Base-by-base conservation (phyloP, 2,113 vertebrate species). In the Scophthalmus maximus region DNA sequence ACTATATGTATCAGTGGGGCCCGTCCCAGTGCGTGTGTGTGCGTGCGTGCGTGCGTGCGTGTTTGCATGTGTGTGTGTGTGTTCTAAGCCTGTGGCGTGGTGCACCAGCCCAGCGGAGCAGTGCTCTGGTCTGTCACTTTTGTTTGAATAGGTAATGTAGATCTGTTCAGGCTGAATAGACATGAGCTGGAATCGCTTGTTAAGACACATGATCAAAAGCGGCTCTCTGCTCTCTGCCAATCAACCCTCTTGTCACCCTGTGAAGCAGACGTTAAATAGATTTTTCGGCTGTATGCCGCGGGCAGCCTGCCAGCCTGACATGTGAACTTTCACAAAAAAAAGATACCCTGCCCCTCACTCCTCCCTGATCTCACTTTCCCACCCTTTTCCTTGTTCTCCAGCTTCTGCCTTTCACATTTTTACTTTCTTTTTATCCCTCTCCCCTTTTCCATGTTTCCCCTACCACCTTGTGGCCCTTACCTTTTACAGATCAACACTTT, bases 201-300 rank as follows among this genome's bases (percentile, higher is more conserved):
- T 97, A 98, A 95, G 95, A 96, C 95, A 95, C 94, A 95, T 94
- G 96, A 97, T 97, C 96, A 97, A 97, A 98, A 96, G 96, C 93
- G 90, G 91, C 94, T 95, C 94, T 96, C 93, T 94, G 94, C 93
- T 95, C 95, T 94, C 94, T 97, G 96, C 96, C 96, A 97, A 95
- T 98, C 96, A 97, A 94, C 89, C 93, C 96, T 96, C 94, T 94
- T 95, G 95, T 95, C 91, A 94, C 95, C 95, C 95, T 92, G 91
- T 94, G 95, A 96, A 95, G 95, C 95, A 95, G 95, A 95, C 95
- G 95, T 96, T 96, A 95, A 95, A 96, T 95, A 95, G 94, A 94
- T 95, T 95, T 96, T 95, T 94, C 90, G 93, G 91, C 93, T 81
- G 89, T 93, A 91, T 91, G 80, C 93, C 81, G 87, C 87, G 87